Base-by-base conservation (phyloP, 2,113 vertebrate genomes). In the Raja brachyura region DNA sequence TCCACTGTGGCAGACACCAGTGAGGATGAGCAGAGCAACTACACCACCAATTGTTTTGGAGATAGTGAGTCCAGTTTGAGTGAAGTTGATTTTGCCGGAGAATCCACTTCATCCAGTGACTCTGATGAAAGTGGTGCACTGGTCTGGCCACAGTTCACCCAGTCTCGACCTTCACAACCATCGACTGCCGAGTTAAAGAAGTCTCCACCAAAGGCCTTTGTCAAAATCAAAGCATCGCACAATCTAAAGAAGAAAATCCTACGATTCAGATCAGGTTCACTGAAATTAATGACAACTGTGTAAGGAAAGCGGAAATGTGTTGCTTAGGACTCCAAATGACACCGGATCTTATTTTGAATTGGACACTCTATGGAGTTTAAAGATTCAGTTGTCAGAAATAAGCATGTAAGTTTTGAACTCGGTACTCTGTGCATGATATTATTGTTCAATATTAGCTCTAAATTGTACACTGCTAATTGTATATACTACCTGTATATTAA, bases 201-300 rank as follows among this genome's bases (percentile, higher is more conserved):
- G 90, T 95, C 97, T 93, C 96, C 97, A 0, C 94, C 96, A 0
- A 98, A 98, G 94, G 95, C 98, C 56, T 97, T 97, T 59, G 97
- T 99, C 78, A 99, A 98, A 96, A 98, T 99, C 93, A 99, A 99
- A 94, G 98, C 98, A 0, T 99, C 98, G 0, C 98, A 98, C 86
- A 98, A 98, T 94, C 97, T 99, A 94, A 99, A 99, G 96, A 99
- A 97, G 96, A 99, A 98, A 94, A 99, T 99, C 94, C 97, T 99
- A 0, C 96, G 97, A 93, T 99, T 98, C 95, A 96, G 97, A 75
- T 98, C 98, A 0, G 98, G 98, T 78, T 99, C 98, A 1, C 95
- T 99, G 94, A 99, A 98, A 94, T 97, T 99, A 93, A 99, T 99
- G 98, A 99, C 98, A 0, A 99, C 98, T 0, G 97, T 99, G 66